These are phyloP conservation scores for Laspeyria flexula DNA, from an alignment of 2,888 invertebrate species.

Conservation along the genomic window DNA sequence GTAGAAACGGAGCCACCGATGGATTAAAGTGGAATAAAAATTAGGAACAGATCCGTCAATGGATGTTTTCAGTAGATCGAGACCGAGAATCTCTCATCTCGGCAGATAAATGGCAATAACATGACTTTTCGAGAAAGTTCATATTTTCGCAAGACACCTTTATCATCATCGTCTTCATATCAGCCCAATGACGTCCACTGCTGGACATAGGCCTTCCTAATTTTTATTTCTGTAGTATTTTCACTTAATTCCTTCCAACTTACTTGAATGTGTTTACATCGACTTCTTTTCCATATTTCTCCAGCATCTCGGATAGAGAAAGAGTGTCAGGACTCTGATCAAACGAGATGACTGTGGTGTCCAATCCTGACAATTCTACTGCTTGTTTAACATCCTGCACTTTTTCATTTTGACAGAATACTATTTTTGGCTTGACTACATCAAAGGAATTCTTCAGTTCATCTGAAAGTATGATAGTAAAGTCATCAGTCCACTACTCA, in stretches of 20 bases:
- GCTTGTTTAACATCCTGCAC: conserved; percentile 46
- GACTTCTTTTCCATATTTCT: conserved; percentile 30
- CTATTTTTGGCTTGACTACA: conserved; percentile 49
- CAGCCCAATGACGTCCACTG: too few relatives aligned
- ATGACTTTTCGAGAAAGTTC: too few relatives aligned
- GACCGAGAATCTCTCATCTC: too few relatives aligned
- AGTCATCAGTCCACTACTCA: background rate
- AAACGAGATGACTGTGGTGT: conserved; percentile 56
- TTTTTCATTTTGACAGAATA: conserved; percentile 60
- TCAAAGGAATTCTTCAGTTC: conserved; percentile 50
- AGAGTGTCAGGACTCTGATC: conserved; percentile 42
- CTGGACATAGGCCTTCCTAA: too few relatives aligned
- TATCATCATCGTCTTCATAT: too few relatives aligned
- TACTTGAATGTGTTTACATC: conserved; percentile 52
- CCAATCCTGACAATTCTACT: conserved; percentile 27
- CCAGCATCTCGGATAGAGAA: conserved; percentile 48
- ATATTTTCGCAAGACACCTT: too few relatives aligned
- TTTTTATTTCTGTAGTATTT: too few relatives aligned
- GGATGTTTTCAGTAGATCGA: too few relatives aligned
- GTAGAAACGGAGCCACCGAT: too few relatives aligned
- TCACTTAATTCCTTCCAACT: conserved; percentile 10
- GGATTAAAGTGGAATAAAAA: too few relatives aligned
- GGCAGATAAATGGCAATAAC: too few relatives aligned
- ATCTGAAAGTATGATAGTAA: conserved; percentile 39
- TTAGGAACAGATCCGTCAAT: too few relatives aligned